Evolutionary conservation across 2,113 vertebrate species (phyloP).

Genomic region (Heterocephalus glaber): DNA sequence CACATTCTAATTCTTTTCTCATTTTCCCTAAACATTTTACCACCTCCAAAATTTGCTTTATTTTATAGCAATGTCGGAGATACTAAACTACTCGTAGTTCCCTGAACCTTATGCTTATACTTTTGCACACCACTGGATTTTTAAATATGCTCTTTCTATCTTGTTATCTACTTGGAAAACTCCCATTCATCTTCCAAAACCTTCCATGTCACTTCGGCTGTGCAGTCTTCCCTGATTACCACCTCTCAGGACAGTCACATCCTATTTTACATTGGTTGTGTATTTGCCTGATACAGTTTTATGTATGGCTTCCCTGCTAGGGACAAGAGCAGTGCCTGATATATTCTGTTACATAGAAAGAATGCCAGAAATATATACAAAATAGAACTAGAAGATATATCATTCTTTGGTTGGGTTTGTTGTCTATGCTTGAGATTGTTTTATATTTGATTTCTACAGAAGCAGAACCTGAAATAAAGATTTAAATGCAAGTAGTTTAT

Average conservation of each 20-base stretch:
- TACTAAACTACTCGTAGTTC: neutral
- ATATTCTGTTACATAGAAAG: neutral
- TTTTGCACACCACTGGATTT: neutral
- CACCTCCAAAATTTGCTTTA: neutral
- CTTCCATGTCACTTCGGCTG: neutral
- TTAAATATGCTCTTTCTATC: neutral
- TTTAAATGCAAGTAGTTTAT: neutral
- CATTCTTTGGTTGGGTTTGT: neutral
- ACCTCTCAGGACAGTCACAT: neutral
- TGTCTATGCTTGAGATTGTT: neutral
- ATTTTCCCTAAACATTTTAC: neutral
- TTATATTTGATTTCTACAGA: constrained; percentile 11
- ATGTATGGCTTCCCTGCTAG: neutral
- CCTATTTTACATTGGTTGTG: neutral
- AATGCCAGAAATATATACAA: neutral
- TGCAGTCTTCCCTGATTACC: neutral
- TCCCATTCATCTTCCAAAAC: constrained; percentile 32
- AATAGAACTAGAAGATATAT: neutral
- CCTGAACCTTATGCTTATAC: neutral
- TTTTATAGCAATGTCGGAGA: neutral
- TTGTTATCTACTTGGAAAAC: neutral
- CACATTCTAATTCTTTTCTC: neutral
- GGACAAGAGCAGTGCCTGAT: neutral
- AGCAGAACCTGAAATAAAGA: neutral
- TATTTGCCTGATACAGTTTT: neutral